Evolutionary conservation across 1,140 invertebrate species (phyloP).

Genomic region (Charaxes varanes): DNA sequence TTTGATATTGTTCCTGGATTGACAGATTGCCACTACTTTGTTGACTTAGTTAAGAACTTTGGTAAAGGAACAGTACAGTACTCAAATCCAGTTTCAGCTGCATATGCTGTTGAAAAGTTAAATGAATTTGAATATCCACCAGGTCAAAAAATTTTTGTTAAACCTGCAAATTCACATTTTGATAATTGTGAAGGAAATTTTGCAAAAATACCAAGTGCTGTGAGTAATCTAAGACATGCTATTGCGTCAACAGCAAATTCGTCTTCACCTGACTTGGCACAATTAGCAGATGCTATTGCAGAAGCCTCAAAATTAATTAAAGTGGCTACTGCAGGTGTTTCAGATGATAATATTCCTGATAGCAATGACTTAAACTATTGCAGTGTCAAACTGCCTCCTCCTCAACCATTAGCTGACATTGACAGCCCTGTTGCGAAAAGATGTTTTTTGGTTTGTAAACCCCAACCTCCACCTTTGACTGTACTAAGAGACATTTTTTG

Average conservation of each 20-base stretch:
- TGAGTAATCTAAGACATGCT: constrained; percentile 38
- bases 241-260: constrained; percentile 31
- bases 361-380: constrained; percentile 51
- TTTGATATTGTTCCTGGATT: constrained; percentile 53
- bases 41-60: constrained; percentile 36
- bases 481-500: constrained; percentile 92
- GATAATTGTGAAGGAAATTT: constrained; percentile 31
- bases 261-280: constrained; percentile 41
- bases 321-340: constrained; percentile 38
- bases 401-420: constrained; percentile 81
- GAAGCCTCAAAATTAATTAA: constrained; percentile 57
- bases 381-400: constrained; percentile 80
- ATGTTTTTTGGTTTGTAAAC: constrained; percentile 84
- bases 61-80: constrained; percentile 44
- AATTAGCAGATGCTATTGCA: constrained; percentile 47
- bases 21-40: constrained; percentile 30
- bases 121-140: constrained; percentile 57
- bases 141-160: constrained; percentile 43
- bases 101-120: constrained; percentile 48
- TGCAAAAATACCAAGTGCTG: constrained; percentile 30
- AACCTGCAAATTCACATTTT: constrained; percentile 31
- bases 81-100: constrained; percentile 45
- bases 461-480: constrained; percentile 85
- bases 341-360: constrained; percentile 30
- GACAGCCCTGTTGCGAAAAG: constrained; percentile 45